Conservation (phyloP, 2,888 invertebrate genomes). For the Dyspetes luteomarginatus region DNA sequence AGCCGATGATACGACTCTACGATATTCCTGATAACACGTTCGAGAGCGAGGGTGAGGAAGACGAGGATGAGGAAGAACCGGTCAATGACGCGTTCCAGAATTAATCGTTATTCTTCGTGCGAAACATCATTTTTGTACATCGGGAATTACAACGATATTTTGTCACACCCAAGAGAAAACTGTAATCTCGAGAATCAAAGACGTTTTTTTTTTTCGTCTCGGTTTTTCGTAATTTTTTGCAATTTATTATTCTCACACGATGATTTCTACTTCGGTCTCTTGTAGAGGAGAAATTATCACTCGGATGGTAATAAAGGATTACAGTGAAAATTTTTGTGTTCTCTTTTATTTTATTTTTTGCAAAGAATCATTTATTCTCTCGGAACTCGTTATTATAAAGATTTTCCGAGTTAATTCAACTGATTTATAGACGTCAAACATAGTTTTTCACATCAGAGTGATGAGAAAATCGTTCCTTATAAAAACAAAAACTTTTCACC, state of each 20-base stretch:
- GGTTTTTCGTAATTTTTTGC: background rate
- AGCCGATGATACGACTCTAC: conserved; percentile 98
- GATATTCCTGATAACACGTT: conserved; percentile 99
- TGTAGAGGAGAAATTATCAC: conserved; percentile 41
- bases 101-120: conserved; percentile 68
- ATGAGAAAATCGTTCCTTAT: background rate
- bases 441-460: background rate
- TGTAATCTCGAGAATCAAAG: conserved; percentile 4
- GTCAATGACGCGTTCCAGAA: conserved; percentile 81
- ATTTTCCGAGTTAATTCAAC: background rate
- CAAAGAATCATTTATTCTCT: background rate
- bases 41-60: conserved; percentile 98
- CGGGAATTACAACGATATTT: too few species aligned
- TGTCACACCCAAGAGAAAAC: conserved; percentile 2
- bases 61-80: conserved; percentile 89
- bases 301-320: conserved; percentile 55
- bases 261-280: conserved; percentile 12
- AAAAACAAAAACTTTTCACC: too few species aligned
- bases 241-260: background rate
- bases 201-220: background rate
- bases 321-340: background rate
- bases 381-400: background rate
- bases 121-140: conserved; percentile 18
- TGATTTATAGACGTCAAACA: background rate
- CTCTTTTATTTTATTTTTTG: background rate